phyloP scores from a whole-genome alignment of 2,888 invertebrate genomes.

The Nemapogon koenigi region DNA sequence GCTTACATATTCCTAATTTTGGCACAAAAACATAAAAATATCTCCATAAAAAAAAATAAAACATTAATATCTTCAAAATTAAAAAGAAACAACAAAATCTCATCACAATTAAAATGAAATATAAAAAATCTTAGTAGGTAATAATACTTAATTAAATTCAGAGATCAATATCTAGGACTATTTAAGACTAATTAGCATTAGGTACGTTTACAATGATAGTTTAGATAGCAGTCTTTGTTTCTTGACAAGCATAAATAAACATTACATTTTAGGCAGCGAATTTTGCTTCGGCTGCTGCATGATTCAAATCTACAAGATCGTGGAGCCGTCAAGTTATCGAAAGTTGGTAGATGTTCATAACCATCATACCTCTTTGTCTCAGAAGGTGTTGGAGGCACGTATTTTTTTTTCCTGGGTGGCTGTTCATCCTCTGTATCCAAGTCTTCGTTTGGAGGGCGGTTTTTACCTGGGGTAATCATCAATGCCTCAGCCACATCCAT shows the following conservation, averaged over 20 bases:
- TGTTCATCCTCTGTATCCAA: background rate
- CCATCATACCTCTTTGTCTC: conserved; percentile 20
- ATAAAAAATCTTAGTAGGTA: no score
- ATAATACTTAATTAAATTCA: no score
- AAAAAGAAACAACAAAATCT: no score
- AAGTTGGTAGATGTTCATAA: conserved; percentile 20
- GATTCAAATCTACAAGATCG: conserved; percentile 19
- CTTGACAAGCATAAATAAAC: conserved; percentile 17
- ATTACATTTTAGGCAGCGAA: conserved; percentile 19
- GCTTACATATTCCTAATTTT: no score
- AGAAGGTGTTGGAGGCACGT: conserved; percentile 14
- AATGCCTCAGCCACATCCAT: conserved; percentile 7
- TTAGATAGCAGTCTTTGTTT: conserved; percentile 14
- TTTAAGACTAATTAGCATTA: no score
- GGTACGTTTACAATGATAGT: conserved; percentile 11
- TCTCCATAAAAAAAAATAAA: no score
- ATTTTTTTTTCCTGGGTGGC: conserved; percentile 2
- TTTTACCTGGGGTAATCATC: background rate
- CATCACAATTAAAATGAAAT: no score
- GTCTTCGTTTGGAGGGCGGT: background rate
- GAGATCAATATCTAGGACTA: no score
- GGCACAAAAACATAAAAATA: no score
- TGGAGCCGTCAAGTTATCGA: conserved; percentile 20
- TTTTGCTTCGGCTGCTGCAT: conserved; percentile 18
- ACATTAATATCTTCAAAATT: no score